These are phyloP conservation scores for Machimus rusticus DNA, from an alignment of 2,888 invertebrate species.

Conservation along the genomic window DNA sequence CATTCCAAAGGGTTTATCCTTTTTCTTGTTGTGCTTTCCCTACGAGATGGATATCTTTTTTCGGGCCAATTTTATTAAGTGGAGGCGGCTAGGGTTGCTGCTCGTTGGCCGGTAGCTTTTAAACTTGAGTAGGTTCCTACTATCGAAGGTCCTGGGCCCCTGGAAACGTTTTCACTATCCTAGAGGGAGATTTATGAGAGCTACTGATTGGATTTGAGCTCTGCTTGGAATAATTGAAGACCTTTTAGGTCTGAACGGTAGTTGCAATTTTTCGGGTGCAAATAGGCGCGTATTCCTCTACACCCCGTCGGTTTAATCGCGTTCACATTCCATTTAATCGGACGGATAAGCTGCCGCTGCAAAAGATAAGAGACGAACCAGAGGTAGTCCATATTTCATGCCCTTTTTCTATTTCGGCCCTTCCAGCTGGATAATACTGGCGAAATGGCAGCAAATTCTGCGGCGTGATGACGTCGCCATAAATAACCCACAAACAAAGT, in stretches of 20 bases:
- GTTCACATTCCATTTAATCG: background rate
- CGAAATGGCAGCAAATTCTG: background rate
- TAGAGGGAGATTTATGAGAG: background rate
- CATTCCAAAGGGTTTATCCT: background rate
- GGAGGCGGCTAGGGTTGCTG: background rate
- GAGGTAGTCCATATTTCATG: background rate
- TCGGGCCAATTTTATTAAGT: constrained; percentile 9
- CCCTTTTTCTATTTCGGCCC: background rate
- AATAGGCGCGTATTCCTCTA: background rate
- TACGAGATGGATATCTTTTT: constrained; percentile 1
- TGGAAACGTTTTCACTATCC: background rate
- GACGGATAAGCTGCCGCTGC: background rate
- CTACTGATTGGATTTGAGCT: background rate
- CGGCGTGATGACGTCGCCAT: background rate
- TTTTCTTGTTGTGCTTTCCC: background rate
- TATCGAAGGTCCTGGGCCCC: background rate
- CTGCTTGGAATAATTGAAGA: background rate
- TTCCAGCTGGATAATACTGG: background rate
- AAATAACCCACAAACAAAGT: background rate
- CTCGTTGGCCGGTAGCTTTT: background rate
- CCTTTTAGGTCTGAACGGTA: background rate
- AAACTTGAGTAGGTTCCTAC: background rate
- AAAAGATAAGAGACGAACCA: background rate
- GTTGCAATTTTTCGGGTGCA: background rate
- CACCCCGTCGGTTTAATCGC: background rate